These are phyloP conservation scores for Ptychadena robeensis DNA, from an alignment of 2,797 vertebrate species.

Conservation along the genomic window DNA sequence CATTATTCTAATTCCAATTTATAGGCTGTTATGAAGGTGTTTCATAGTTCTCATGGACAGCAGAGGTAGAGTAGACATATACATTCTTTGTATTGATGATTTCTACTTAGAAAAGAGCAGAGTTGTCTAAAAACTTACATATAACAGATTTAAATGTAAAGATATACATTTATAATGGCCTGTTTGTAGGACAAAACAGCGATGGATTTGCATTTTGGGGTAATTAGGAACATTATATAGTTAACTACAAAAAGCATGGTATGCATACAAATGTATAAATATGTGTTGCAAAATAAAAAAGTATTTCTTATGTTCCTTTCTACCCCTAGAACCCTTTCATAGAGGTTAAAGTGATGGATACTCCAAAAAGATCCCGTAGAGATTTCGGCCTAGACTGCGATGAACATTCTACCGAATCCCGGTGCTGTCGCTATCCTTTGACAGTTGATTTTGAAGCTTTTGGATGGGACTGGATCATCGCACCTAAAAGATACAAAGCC, in stretches of 20 bases:
- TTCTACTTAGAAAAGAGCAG: too few relatives aligned
- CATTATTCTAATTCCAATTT: too few relatives aligned
- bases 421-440: slow-evolving; percentile 94
- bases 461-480: slow-evolving; percentile 98
- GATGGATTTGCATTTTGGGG: too few relatives aligned
- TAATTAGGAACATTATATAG: not conserved
- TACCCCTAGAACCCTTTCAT: slow-evolving; percentile 89
- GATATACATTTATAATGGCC: too few relatives aligned
- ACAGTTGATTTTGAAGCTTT: slow-evolving; percentile 98
- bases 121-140: too few relatives aligned
- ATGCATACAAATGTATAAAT: not conserved
- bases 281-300: not conserved
- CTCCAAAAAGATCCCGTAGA: slow-evolving; percentile 84
- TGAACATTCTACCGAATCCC: slow-evolving; percentile 91
- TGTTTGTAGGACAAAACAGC: too few relatives aligned
- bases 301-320: slow-evolving; percentile 62
- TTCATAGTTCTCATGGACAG: too few relatives aligned
- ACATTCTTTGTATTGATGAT: too few relatives aligned
- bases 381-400: slow-evolving; percentile 94
- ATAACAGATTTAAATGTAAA: too few relatives aligned
- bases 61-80: too few relatives aligned
- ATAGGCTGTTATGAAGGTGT: too few relatives aligned
- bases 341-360: slow-evolving; percentile 94
- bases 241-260: not conserved
- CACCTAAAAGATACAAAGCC: slow-evolving; percentile 97